Evolutionary conservation across 2,797 vertebrate genomes (phyloP).

Genomic region (Cryptoprocta ferox): DNA sequence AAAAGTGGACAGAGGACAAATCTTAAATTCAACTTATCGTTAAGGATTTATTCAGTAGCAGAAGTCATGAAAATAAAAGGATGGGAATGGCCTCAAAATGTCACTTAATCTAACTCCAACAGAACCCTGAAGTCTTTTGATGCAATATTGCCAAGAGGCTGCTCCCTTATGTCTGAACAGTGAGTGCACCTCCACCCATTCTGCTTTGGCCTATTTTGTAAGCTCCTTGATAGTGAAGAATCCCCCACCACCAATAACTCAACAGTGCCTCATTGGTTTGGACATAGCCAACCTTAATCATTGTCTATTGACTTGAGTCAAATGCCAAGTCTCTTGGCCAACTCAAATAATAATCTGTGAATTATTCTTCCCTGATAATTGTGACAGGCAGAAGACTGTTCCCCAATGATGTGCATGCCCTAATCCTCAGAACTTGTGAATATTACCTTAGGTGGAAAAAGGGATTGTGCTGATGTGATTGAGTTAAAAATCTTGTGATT

Average conservation of each 20-base stretch:
- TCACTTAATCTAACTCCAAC: background rate
- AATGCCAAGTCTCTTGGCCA: background rate
- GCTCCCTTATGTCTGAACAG: background rate
- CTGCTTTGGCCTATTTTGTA: background rate
- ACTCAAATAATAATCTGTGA: background rate
- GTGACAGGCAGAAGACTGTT: background rate
- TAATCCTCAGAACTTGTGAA: background rate
- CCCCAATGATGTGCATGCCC: background rate
- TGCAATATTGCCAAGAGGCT: background rate
- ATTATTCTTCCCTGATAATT: background rate
- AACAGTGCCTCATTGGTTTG: background rate
- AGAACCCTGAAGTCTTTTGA: background rate
- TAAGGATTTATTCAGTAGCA: constrained; percentile 16
- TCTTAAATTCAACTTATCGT: constrained; percentile 31
- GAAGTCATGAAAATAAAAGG: background rate
- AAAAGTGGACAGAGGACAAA: background rate
- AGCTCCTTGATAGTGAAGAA: background rate
- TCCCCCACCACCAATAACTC: background rate
- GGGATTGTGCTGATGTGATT: background rate
- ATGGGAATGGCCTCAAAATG: background rate
- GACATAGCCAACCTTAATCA: background rate
- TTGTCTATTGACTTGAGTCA: background rate
- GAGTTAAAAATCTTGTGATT: background rate
- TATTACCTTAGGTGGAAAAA: background rate
- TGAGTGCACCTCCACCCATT: accelerated